These are phyloP conservation scores for Orius laevigatus DNA, from an alignment of 1,140 invertebrate genomes.

Conservation along the genomic window DNA sequence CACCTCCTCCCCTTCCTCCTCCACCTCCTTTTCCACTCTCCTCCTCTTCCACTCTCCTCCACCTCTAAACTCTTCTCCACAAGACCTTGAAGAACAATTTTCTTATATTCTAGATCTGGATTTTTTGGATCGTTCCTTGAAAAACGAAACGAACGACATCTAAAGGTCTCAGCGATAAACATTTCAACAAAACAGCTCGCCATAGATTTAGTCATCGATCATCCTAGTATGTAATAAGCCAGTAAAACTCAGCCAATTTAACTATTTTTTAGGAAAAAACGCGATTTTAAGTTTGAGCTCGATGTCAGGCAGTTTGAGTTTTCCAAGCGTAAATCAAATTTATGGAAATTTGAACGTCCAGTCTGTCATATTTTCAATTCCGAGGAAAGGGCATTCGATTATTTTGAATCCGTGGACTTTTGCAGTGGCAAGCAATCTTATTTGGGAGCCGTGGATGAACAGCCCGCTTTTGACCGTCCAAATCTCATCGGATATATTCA, in stretches of 20 bases:
- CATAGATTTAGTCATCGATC: conserved; percentile 4
- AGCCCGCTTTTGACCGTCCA: conserved; percentile 2
- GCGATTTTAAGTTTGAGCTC: conserved; percentile 11
- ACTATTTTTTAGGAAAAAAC: not conserved
- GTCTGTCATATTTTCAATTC: not conserved
- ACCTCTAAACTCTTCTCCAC: too few species aligned
- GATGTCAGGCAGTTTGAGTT: not conserved
- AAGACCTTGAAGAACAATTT: too few species aligned
- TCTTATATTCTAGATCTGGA: not conserved
- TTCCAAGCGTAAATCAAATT: conserved; percentile 6
- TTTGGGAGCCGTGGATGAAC: conserved; percentile 39
- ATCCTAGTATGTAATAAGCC: conserved; percentile 11
- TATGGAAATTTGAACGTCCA: conserved; percentile 3
- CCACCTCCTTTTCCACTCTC: too few species aligned
- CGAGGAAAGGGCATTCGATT: conserved; percentile 17
- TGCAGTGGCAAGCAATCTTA: conserved; percentile 29
- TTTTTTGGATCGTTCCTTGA: not conserved
- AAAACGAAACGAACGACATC: not conserved
- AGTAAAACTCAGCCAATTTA: not conserved
- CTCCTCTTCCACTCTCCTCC: too few species aligned
- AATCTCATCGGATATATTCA: conserved; percentile 9
- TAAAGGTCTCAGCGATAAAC: conserved; percentile 4
- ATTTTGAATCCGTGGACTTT: conserved; percentile 42
- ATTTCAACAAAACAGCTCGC: conserved; percentile 18
- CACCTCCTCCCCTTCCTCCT: too few species aligned